Conservation (phyloP, 2,113 vertebrate genomes). For the Phasianus colchicus region DNA sequence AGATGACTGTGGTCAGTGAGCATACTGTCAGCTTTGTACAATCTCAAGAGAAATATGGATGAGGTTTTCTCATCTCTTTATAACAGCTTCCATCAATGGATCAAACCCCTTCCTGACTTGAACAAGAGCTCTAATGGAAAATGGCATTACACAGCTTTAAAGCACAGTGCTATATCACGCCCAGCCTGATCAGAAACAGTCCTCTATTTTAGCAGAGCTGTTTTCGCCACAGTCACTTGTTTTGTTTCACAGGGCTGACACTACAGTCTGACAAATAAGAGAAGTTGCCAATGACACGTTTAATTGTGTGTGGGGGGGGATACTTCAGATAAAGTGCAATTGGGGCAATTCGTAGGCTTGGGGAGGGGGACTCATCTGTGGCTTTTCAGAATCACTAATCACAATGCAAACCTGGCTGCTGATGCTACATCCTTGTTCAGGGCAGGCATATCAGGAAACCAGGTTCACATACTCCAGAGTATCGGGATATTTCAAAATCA, state of each 20-base stretch:
- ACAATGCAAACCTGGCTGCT: not conserved
- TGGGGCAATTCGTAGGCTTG: not conserved
- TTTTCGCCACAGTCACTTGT: not conserved
- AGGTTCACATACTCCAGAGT: not conserved
- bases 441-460: not conserved
- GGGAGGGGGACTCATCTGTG: not conserved
- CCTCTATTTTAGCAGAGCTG: not conserved
- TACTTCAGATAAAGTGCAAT: not conserved
- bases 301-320: not conserved
- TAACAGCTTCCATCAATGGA: conserved; percentile 56
- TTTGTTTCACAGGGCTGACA: not conserved
- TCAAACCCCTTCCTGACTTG: not conserved
- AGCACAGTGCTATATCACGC: not conserved
- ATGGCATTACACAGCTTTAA: conserved; percentile 30
- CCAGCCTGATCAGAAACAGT: not conserved
- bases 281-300: not conserved
- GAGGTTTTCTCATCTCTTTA: conserved; percentile 24
- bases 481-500: not conserved
- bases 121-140: conserved; percentile 44
- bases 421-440: not conserved
- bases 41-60: conserved; percentile 60
- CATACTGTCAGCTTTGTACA: conserved; percentile 23
- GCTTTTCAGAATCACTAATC: not conserved
- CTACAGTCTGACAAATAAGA: not conserved
- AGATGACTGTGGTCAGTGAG: conserved; percentile 37